These are phyloP conservation scores for Acinonyx jubatus DNA, from an alignment of 2,113 vertebrate species.

Conservation along the genomic window DNA sequence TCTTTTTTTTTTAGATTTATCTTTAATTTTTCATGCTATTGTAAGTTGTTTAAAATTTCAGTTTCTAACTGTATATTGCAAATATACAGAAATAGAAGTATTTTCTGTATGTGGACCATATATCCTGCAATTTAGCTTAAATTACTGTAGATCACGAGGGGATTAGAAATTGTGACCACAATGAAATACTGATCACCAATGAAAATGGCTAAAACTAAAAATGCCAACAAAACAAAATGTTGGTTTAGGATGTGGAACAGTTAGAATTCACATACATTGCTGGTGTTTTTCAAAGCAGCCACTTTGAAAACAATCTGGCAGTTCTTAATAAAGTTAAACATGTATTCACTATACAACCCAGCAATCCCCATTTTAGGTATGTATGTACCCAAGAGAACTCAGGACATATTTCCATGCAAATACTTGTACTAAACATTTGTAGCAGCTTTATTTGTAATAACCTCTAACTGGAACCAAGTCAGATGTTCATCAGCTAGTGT, in stretches of 20 bases:
- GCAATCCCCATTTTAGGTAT: background rate
- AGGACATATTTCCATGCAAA: background rate
- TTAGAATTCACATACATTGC: background rate
- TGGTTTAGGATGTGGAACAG: background rate
- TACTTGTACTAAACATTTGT: background rate
- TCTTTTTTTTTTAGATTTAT: constrained; percentile 5
- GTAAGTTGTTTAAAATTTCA: constrained; percentile 5
- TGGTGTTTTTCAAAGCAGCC: background rate
- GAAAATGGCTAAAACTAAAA: background rate
- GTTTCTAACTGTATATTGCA: background rate
- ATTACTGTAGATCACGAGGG: background rate
- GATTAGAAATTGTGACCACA: background rate
- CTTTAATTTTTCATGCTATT: background rate
- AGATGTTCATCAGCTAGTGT: background rate
- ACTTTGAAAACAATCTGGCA: background rate
- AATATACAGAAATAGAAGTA: background rate
- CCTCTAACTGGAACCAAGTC: background rate
- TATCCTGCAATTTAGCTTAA: constrained; percentile 5
- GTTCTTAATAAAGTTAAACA: background rate
- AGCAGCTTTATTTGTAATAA: background rate
- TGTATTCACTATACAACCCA: background rate
- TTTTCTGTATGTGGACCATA: background rate
- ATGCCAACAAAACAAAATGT: background rate
- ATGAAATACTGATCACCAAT: background rate
- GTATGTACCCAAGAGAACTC: background rate